phyloP scores from a whole-genome alignment of 2,888 invertebrate species.

The Lithodes maja region DNA sequence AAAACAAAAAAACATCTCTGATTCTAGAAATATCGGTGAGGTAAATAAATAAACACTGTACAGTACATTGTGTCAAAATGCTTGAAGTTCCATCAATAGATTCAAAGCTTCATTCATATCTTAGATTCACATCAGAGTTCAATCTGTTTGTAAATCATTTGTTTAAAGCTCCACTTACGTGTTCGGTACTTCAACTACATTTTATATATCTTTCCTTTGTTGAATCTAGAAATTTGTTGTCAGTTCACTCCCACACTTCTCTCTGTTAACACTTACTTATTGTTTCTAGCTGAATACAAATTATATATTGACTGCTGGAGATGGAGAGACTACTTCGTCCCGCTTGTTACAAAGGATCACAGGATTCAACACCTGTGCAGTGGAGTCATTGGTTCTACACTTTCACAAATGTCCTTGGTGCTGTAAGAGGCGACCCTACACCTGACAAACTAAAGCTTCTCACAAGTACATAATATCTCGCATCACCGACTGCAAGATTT shows the following conservation, averaged over 20 bases:
- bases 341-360: constrained; percentile 2
- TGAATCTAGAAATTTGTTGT: background rate
- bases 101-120: too few species aligned
- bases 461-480: background rate
- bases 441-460: constrained; percentile 21
- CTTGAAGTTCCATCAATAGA: too few species aligned
- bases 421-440: constrained; percentile 7
- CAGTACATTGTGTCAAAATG: too few species aligned
- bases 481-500: constrained; percentile 23
- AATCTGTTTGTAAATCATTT: too few species aligned
- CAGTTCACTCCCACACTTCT: background rate
- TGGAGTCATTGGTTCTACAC: constrained; percentile 21
- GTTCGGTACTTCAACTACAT: too few species aligned
- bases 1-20: too few species aligned
- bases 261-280: background rate
- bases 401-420: constrained; percentile 4
- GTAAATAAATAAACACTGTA: too few species aligned
- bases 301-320: background rate
- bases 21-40: too few species aligned
- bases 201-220: too few species aligned
- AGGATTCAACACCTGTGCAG: background rate
- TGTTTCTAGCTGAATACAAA: constrained; percentile 8
- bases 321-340: constrained; percentile 8
- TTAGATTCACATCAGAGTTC: too few species aligned
- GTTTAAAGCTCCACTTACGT: too few species aligned